Conservation (phyloP, 2,113 vertebrate genomes). For the Hylia prasina region DNA sequence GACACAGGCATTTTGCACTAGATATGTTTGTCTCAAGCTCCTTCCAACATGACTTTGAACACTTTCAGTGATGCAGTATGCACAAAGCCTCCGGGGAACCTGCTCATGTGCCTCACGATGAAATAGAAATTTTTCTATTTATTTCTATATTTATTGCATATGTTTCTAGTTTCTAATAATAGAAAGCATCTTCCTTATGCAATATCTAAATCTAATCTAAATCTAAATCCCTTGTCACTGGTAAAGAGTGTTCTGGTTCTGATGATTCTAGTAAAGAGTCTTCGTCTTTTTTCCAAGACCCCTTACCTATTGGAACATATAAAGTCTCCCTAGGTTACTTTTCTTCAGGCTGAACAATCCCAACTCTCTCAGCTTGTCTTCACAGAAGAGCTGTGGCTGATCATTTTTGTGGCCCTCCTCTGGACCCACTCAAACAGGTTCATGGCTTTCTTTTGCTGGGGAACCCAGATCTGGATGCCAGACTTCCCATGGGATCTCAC, state of each 20-base stretch:
- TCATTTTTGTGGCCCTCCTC: not conserved
- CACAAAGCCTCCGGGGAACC: not conserved
- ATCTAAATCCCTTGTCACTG: not conserved
- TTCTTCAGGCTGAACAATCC: not conserved
- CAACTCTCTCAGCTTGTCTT: not conserved
- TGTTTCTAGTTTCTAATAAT: not conserved
- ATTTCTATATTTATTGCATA: not conserved
- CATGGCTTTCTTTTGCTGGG: not conserved
- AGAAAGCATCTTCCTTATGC: not conserved
- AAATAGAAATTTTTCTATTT: not conserved
- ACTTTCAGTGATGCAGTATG: not conserved
- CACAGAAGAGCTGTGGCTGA: not conserved
- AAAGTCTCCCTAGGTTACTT: not conserved
- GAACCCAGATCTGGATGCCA: not conserved
- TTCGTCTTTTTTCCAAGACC: not conserved
- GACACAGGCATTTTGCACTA: not conserved
- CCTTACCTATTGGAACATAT: not conserved
- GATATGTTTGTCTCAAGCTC: not conserved
- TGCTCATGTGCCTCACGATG: not conserved
- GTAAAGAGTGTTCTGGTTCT: not conserved
- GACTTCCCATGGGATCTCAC: fast-evolving
- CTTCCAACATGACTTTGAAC: not conserved
- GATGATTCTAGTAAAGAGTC: not conserved
- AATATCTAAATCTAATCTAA: not conserved
- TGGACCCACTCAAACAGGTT: fast-evolving